These are phyloP conservation scores for Chironomus tentans DNA, from an alignment of 2,888 invertebrate species.

Conservation along the genomic window DNA sequence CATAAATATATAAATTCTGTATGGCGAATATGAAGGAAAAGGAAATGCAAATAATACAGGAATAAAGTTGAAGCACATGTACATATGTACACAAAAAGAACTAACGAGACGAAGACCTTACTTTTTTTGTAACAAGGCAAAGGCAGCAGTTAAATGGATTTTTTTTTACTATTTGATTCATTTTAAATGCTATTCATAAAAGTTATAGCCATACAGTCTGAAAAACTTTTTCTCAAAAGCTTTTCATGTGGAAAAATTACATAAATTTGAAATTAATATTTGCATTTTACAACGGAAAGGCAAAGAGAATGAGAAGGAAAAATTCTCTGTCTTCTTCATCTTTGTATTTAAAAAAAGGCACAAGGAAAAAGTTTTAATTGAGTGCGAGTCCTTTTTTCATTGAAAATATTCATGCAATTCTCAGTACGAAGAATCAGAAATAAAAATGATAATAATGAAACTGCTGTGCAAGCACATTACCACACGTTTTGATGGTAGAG, in stretches of 20 bases:
- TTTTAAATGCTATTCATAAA: not conserved
- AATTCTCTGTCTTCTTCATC: not conserved
- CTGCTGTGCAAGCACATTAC: constrained; percentile 21
- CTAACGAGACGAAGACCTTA: not conserved
- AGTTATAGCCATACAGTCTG: not conserved
- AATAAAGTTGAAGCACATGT: not conserved
- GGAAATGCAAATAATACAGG: not conserved
- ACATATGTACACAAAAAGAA: not conserved
- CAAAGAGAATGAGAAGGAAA: not conserved
- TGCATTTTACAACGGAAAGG: not conserved
- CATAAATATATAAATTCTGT: no score
- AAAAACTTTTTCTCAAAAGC: not conserved
- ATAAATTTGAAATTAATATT: constrained; percentile 8
- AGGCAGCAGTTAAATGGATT: not conserved
- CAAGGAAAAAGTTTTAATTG: constrained; percentile 21
- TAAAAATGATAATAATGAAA: constrained; percentile 20
- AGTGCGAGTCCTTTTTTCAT: not conserved
- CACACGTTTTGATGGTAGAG: constrained; percentile 9
- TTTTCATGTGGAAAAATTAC: not conserved
- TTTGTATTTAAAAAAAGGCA: not conserved
- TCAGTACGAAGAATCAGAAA: not conserved
- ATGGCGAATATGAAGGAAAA: not conserved
- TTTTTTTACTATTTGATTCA: not conserved
- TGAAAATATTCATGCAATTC: not conserved
- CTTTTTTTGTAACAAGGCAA: not conserved